Base-by-base conservation (phyloP, 2,113 vertebrate genomes). In the Eurypyga helias region DNA sequence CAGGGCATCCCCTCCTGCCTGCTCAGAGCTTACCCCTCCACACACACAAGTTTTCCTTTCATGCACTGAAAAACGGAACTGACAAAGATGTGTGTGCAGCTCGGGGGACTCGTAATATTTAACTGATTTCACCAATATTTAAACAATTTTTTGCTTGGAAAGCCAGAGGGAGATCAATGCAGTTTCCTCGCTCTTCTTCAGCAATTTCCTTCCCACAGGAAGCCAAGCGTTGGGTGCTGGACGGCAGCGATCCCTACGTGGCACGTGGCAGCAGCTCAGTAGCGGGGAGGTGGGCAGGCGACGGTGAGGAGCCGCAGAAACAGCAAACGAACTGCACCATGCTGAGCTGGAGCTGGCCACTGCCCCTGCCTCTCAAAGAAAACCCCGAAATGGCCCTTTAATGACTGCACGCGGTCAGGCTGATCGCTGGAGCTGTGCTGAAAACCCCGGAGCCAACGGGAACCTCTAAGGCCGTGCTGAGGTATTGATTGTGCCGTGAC, bases 11-110 rank as follows among this genome's bases (percentile, higher is more conserved):
- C 76, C 34, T 80, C 61, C 51, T 41, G 41, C 41, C 49, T 34
- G 17, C 46, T 43, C 54, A 34, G 34, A 60, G 34, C 67, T 51
- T 31, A 8, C 55, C 31, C 7, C 9, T 20, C 62, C 13, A 5
- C 0, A 0, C 4, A 17, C 43, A 10, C 0, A 1, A 14, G 2
- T 66, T 87, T 75, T n/a, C 54, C 45, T 57, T 38, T 36, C 34
- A 10, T 1, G 4, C 49, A 5, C 1, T 41, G 46, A 33, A 41
- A 46, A 43, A 3, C 41, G 3, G 3, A 80, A 15, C 28, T 78
- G 34, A 29, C n/a, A 31, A 26, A 58, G 36, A 12, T 4, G 21
- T 2, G 6, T 38, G 52, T 61, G 38, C 81, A 82, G 34, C 54
- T 57, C 48, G 1, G 2, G 36, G 51, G 25, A 3, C 33, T 67